Evolutionary conservation across 2,888 invertebrate genomes (phyloP).

Genomic region (Harpagoxenus sublaevis): DNA sequence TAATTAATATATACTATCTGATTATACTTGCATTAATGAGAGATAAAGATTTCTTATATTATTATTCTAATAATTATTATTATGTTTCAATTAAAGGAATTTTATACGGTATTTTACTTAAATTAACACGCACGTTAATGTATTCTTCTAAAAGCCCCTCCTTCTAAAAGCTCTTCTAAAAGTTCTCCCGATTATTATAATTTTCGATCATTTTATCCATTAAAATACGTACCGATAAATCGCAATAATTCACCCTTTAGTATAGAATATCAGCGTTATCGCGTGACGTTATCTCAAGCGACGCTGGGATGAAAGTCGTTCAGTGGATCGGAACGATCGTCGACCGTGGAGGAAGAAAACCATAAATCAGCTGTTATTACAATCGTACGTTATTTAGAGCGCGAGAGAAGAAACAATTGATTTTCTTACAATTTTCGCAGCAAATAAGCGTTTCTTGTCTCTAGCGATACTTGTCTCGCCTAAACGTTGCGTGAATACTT

Average conservation of each 20-base stretch:
- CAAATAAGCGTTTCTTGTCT: background rate
- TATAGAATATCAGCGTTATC: conserved; percentile 3
- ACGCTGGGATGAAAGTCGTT: conserved; percentile 32
- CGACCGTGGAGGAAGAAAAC: background rate
- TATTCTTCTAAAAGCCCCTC: background rate
- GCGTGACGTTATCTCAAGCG: conserved; percentile 18
- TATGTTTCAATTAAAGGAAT: background rate
- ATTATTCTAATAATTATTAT: background rate
- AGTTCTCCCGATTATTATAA: background rate
- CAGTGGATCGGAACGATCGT: conserved; percentile 23
- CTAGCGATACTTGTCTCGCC: background rate
- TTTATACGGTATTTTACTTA: background rate
- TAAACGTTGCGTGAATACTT: background rate
- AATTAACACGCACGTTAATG: background rate
- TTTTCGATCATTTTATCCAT: background rate
- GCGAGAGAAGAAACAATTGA: conserved; percentile 31
- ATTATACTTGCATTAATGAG: background rate
- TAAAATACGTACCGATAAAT: conserved; percentile 8
- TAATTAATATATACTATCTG: background rate
- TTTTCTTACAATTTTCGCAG: conserved; percentile 8
- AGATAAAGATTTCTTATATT: background rate
- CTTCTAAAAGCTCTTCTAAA: no score
- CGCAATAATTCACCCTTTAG: background rate
- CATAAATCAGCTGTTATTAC: conserved; percentile 28
- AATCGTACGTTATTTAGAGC: conserved; percentile 29